Percentiles rank a stretch among this genome's conserved stretches.
Conservation (phyloP, 2,113 vertebrate species). For the Elephantulus edwardii region DNA sequence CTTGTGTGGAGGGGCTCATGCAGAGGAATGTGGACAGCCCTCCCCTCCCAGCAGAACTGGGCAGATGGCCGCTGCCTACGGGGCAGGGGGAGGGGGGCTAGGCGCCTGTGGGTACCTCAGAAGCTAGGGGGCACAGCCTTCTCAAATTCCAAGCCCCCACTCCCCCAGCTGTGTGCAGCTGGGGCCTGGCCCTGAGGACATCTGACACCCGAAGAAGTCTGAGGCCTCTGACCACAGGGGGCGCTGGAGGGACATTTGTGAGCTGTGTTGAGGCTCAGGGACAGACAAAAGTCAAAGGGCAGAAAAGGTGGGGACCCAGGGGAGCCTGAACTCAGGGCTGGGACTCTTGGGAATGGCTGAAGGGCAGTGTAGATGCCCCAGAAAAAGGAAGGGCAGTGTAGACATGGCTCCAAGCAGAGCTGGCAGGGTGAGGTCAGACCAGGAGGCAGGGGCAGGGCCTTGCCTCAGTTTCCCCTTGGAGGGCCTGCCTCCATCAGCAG, state of each 20-base stretch:
- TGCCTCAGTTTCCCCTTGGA: background rate
- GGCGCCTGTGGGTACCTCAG: background rate
- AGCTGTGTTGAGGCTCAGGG: background rate
- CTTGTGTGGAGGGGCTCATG: background rate
- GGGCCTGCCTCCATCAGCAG: too few species aligned
- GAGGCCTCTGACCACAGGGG: background rate
- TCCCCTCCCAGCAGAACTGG: conserved; percentile 43
- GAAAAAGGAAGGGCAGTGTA: background rate
- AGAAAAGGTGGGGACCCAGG: background rate
- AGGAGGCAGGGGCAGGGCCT: background rate
- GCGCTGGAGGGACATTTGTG: background rate
- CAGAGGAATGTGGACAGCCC: conserved; percentile 29
- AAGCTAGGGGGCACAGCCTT: background rate
- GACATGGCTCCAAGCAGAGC: background rate
- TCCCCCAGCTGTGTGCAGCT: conserved; percentile 73
- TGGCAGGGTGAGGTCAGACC: too few species aligned
- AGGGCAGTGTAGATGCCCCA: rapidly evolving
- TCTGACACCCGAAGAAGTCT: background rate
- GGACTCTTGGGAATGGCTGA: background rate
- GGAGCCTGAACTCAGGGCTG: rapidly evolving
- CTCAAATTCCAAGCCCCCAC: conserved; percentile 31
- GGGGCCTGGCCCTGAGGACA: conserved; percentile 24
- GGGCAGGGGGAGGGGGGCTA: background rate
- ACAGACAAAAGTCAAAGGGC: background rate
- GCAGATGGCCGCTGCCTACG: conserved; percentile 67